Evolutionary conservation across 2,113 vertebrate species (phyloP).

Genomic region (Nesogale talazaci): DNA sequence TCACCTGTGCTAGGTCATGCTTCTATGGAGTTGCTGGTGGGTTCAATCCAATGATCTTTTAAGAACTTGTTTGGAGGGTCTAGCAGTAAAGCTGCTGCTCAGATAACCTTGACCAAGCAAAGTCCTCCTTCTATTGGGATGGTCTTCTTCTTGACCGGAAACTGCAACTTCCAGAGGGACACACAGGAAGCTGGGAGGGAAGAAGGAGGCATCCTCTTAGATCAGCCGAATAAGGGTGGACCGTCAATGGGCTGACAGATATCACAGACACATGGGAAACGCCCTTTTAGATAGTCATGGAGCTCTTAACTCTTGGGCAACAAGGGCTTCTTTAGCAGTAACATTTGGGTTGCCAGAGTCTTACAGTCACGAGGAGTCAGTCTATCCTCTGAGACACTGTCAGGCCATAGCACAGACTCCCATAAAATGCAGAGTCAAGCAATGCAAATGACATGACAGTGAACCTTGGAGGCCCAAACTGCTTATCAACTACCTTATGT

Average conservation of each 20-base stretch:
- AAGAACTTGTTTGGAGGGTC: no score
- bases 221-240: no score
- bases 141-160: no score
- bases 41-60: not conserved
- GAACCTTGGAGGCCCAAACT: not conserved
- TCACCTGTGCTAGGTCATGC: not conserved
- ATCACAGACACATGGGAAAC: no score
- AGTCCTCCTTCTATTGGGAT: no score
- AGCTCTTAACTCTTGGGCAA: not conserved
- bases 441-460: not conserved
- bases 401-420: not conserved
- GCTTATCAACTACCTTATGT: not conserved
- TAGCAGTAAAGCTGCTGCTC: no score
- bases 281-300: not conserved
- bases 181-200: no score
- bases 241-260: no score
- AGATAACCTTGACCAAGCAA: no score
- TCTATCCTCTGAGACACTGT: not conserved
- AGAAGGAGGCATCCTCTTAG: no score
- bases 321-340: not conserved
- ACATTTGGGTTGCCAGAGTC: not conserved
- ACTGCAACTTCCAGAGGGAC: no score
- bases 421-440: not conserved
- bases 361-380: not conserved
- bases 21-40: not conserved